Evolutionary conservation across 2,797 vertebrate genomes (phyloP).

Genomic region (Leucoraja ocellata): DNA sequence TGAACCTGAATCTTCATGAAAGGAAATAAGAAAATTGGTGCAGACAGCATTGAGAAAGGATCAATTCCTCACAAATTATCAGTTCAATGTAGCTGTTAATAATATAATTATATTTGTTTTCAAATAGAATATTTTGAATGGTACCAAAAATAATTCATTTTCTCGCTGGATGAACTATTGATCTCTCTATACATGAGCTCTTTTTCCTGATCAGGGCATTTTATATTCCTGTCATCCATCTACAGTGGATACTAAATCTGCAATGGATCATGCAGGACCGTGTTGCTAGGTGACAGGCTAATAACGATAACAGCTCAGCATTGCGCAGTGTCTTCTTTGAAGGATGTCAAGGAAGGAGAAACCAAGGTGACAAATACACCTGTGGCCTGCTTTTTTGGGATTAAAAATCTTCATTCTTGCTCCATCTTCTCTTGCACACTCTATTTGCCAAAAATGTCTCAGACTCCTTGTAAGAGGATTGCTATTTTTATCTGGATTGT

Average conservation of each 20-base stretch:
- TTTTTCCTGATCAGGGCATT: neutral
- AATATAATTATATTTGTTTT: neutral
- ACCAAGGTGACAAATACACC: neutral
- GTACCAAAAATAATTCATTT: neutral
- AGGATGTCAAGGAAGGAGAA: neutral
- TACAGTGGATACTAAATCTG: neutral
- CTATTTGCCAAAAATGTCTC: neutral
- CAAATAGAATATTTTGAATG: neutral
- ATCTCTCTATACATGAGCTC: conserved; percentile 6
- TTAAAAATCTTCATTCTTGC: neutral
- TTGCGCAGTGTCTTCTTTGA: neutral
- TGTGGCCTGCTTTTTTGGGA: neutral
- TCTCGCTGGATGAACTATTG: neutral
- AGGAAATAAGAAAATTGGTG: neutral
- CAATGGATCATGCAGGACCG: neutral
- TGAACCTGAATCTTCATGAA: neutral
- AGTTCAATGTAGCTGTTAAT: neutral
- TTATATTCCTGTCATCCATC: neutral
- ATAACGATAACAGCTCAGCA: conserved; percentile 1
- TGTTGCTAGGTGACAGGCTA: conserved; percentile 3
- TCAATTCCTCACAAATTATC: neutral
- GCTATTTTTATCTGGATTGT: neutral
- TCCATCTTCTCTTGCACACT: too few relatives aligned
- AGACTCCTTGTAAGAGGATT: neutral
- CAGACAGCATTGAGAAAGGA: neutral